Evolutionary conservation across 1,140 invertebrate species (phyloP).

Genomic region (Drosophila oshimai): DNA sequence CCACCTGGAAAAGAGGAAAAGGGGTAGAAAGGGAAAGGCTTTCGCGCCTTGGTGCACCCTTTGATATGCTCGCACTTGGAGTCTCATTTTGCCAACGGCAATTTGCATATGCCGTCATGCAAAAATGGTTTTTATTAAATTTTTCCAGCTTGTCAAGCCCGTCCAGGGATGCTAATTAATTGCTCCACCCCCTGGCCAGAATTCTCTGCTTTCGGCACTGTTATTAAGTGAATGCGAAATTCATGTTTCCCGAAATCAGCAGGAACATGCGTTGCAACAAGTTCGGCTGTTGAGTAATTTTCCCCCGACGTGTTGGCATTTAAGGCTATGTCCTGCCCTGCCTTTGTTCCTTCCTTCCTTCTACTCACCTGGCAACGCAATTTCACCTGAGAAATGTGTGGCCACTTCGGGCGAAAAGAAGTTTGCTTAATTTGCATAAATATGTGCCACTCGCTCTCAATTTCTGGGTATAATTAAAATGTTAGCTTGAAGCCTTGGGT

Average conservation of each 20-base stretch:
- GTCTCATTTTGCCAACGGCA: constrained; percentile 29
- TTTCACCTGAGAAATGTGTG: constrained; percentile 34
- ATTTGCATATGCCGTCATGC: constrained; percentile 79
- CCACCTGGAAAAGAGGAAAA: constrained; percentile 20
- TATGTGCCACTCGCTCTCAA: constrained; percentile 39
- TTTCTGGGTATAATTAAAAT: constrained; percentile 55
- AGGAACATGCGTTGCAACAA: constrained; percentile 75
- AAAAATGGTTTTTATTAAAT: constrained; percentile 72
- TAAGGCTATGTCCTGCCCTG: constrained; percentile 4
- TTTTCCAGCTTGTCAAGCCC: constrained; percentile 20
- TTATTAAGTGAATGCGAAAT: constrained; percentile 78
- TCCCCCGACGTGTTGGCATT: constrained; percentile 67
- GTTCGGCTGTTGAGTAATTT: constrained; percentile 65
- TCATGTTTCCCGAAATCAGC: constrained; percentile 69
- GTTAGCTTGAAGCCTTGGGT: constrained; percentile 23
- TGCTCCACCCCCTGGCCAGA: neutral
- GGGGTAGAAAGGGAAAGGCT: neutral
- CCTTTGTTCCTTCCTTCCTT: neutral
- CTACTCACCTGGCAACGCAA: constrained; percentile 23
- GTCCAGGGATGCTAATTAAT: constrained; percentile 60
- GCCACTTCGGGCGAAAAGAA: constrained; percentile 43
- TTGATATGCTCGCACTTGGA: constrained; percentile 56
- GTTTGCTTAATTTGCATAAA: constrained; percentile 67
- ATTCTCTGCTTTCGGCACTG: constrained; percentile 9
- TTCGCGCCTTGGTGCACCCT: constrained; percentile 59